Evolutionary conservation across 2,888 invertebrate species (phyloP).

Genomic region (Sicus ferrugineus): DNA sequence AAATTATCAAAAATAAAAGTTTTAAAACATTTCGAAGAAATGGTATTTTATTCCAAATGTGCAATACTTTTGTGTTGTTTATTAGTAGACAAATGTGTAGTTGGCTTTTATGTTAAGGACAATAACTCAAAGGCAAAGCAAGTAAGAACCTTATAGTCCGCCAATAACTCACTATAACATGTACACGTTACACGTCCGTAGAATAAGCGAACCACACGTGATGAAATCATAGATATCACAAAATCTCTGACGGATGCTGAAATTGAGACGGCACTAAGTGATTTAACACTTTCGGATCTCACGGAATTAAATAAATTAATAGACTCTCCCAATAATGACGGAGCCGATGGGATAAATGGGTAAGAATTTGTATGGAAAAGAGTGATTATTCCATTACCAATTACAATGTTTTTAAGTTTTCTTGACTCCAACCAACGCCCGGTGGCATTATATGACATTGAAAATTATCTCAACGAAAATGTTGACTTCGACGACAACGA

Average conservation of each 20-base stretch:
- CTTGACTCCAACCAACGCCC: constrained; percentile 44
- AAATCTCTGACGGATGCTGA: constrained; percentile 53
- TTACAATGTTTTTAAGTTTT: constrained; percentile 40
- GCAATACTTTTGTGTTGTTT: constrained; percentile 34
- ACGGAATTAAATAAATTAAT: constrained; percentile 51
- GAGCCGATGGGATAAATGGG: constrained; percentile 30
- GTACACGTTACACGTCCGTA: not conserved
- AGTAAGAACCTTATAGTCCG: not conserved
- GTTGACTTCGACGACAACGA: constrained; percentile 6
- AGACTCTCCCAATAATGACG: constrained; percentile 44
- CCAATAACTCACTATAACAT: not conserved
- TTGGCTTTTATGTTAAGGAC: constrained; percentile 16
- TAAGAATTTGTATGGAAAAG: not conserved
- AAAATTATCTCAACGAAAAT: constrained; percentile 37
- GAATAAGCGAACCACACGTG: not conserved
- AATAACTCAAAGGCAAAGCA: not conserved
- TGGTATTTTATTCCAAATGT: constrained; percentile 37
- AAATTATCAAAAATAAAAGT: constrained; percentile 23
- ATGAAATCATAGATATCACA: constrained; percentile 45
- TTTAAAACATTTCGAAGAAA: constrained; percentile 25
- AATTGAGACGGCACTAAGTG: constrained; percentile 53
- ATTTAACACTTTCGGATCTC: constrained; percentile 54
- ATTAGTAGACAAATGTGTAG: constrained; percentile 9
- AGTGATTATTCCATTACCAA: not conserved
- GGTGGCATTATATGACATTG: constrained; percentile 39